Percentiles rank a stretch among this genome's conserved stretches.
Conservation (phyloP, 2,797 vertebrate genomes). For the Thunnus albacares region DNA sequence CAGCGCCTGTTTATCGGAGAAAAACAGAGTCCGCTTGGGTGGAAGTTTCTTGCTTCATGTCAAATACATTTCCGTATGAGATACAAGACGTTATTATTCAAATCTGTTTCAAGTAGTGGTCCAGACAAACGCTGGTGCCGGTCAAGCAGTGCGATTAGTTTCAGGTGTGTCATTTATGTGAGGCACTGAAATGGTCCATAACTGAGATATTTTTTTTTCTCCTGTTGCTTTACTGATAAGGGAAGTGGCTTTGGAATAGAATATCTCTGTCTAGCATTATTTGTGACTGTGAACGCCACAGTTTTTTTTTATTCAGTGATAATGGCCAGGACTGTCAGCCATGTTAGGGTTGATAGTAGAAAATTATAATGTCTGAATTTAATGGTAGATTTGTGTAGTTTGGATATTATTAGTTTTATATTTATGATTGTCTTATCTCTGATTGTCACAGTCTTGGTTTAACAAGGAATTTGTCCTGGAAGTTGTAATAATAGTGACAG, state of each 20-base stretch:
- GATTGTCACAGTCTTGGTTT: neutral
- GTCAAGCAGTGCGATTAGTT: conserved; percentile 66
- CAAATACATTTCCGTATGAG: conserved; percentile 54
- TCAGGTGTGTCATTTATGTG: conserved; percentile 61
- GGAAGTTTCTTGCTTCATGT: conserved; percentile 42
- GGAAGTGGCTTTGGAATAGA: conserved; percentile 21
- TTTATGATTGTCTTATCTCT: conserved; percentile 22
- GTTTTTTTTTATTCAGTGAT: conserved; percentile 34
- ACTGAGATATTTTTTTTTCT: conserved; percentile 43
- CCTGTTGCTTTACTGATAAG: conserved; percentile 54
- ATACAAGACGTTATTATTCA: conserved; percentile 65
- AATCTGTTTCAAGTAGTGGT: conserved; percentile 52
- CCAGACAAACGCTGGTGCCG: conserved; percentile 65
- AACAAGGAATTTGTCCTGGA: neutral
- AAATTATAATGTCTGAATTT: conserved; percentile 32
- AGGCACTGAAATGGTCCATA: conserved; percentile 34
- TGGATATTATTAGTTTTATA: neutral
- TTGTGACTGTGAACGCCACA: conserved; percentile 6
- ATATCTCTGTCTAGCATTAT: conserved; percentile 46
- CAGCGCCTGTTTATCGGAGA: conserved; percentile 55
- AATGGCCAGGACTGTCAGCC: conserved; percentile 33
- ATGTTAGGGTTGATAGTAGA: conserved; percentile 19
- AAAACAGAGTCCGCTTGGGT: conserved; percentile 50
- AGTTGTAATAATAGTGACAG: conserved; percentile 2
- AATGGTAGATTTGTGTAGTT: neutral